These are phyloP conservation scores for Ectemnius cavifrons DNA, from an alignment of 2,888 invertebrate genomes.

Conservation along the genomic window DNA sequence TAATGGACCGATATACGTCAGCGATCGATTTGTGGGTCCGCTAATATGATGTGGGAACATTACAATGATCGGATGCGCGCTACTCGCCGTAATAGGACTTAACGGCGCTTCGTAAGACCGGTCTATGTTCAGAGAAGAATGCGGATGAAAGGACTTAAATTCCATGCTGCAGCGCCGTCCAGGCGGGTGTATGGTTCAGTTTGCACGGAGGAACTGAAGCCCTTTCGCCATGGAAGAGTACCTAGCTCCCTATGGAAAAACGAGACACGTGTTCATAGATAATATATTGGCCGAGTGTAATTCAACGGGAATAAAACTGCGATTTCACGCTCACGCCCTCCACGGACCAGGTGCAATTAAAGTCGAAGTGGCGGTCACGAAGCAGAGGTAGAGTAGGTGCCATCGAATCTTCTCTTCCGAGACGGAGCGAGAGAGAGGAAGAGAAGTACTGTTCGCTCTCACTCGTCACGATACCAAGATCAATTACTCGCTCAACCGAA, in stretches of 20 bases:
- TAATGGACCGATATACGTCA: too few species aligned
- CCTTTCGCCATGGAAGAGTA: background rate
- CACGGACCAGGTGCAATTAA: background rate
- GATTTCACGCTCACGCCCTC: background rate
- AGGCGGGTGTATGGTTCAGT: background rate
- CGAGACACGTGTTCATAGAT: background rate
- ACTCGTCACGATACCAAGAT: too few species aligned
- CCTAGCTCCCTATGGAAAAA: background rate
- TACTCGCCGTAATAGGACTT: background rate
- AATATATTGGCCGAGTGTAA: background rate
- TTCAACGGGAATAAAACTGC: too few species aligned
- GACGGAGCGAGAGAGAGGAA: too few species aligned
- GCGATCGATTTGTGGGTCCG: background rate
- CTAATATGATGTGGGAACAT: constrained; percentile 32
- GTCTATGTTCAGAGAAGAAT: background rate
- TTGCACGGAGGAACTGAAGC: background rate
- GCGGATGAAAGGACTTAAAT: constrained; percentile 10
- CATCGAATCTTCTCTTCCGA: too few species aligned
- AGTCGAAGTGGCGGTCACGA: background rate
- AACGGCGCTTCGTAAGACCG: constrained; percentile 5
- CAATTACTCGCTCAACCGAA: too few species aligned
- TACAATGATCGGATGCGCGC: background rate
- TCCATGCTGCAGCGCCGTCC: background rate
- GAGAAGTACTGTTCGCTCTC: too few species aligned
- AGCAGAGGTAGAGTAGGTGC: background rate